phyloP scores from a whole-genome alignment of 2,797 vertebrate genomes.

The Chiroxiphia lanceolata region DNA sequence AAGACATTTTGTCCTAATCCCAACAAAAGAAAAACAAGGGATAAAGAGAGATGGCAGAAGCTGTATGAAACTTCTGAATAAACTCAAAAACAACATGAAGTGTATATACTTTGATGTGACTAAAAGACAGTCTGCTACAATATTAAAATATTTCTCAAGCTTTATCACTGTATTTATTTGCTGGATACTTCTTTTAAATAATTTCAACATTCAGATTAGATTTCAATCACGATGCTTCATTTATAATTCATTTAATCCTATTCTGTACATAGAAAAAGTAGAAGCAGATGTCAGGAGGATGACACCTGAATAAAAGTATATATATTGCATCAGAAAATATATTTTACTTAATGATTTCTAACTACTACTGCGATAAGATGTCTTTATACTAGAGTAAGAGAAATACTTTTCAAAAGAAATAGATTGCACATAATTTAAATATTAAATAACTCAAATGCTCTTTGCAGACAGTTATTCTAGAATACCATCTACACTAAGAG shows the following conservation, averaged over 20 bases:
- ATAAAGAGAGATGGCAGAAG: not conserved
- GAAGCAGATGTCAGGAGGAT: not conserved
- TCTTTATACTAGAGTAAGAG: not conserved
- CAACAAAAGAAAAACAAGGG: not conserved
- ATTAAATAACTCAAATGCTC: not conserved
- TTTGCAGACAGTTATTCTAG: not conserved
- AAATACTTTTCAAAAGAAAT: not conserved
- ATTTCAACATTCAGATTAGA: conserved; percentile 40
- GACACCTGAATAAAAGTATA: not conserved
- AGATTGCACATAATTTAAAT: not conserved
- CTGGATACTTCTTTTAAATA: not conserved
- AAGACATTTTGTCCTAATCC: not conserved
- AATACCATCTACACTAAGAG: not conserved
- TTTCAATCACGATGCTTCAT: conserved; percentile 37
- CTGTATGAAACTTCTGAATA: not conserved
- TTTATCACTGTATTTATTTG: not conserved
- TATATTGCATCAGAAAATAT: conserved; percentile 20
- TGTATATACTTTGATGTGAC: not conserved
- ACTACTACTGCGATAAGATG: not conserved
- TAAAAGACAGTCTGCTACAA: not conserved
- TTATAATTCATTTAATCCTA: conserved; percentile 52
- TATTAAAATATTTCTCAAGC: not conserved
- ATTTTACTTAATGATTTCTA: conserved; percentile 16
- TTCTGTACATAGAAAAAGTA: conserved; percentile 42
- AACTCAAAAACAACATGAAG: not conserved